phyloP scores from a whole-genome alignment of 2,888 invertebrate genomes.

The Hemicrepidius hirtus region DNA sequence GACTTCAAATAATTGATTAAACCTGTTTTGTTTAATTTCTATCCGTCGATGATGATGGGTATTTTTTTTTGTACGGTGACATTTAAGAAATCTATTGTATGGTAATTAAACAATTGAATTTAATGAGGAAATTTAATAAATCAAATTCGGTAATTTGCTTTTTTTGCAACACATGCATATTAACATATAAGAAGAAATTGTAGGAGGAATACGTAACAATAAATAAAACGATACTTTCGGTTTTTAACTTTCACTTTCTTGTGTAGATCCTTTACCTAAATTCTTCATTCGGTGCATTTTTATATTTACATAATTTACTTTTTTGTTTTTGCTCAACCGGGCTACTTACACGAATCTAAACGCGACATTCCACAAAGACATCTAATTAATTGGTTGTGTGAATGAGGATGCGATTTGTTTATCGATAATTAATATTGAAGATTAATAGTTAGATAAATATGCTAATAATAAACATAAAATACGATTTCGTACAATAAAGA shows the following conservation, averaged over 20 bases:
- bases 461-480: too few species aligned
- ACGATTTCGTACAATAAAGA: too few species aligned
- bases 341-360: background rate
- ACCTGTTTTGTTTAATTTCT: too few species aligned
- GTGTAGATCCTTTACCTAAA: slow-evolving; percentile 36
- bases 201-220: slow-evolving; percentile 42
- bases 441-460: too few species aligned
- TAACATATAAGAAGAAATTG: slow-evolving; percentile 31
- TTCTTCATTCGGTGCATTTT: slow-evolving; percentile 23
- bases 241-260: slow-evolving; percentile 42
- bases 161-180: slow-evolving; percentile 11
- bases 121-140: too few species aligned
- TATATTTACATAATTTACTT: slow-evolving; percentile 28
- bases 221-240: slow-evolving; percentile 39
- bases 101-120: too few species aligned
- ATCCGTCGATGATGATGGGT: background rate
- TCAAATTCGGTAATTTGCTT: background rate
- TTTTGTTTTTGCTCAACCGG: background rate
- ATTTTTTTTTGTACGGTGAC: background rate
- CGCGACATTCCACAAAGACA: background rate
- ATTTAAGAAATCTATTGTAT: background rate
- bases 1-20: background rate
- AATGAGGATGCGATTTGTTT: too few species aligned
- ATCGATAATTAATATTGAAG: too few species aligned
- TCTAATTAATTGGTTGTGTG: too few species aligned